Conservation (phyloP, 1,140 invertebrate genomes). For the Melitaea cinxia region DNA sequence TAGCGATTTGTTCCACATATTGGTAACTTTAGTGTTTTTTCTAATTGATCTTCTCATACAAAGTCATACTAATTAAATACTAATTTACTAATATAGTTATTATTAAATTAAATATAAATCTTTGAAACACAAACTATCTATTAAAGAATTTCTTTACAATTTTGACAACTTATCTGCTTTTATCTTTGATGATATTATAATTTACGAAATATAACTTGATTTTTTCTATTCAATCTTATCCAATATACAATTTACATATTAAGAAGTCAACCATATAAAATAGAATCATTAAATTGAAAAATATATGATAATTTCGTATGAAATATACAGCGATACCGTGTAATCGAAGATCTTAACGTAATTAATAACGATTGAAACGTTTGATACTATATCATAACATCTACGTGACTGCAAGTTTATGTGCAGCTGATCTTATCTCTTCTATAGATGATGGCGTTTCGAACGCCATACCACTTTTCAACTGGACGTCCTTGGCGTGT, state of each 20-base stretch:
- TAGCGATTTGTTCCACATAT: too few relatives aligned
- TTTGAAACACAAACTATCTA: too few relatives aligned
- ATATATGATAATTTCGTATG: neutral
- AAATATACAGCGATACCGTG: neutral
- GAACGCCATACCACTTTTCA: conserved; percentile 26
- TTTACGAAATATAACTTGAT: too few relatives aligned
- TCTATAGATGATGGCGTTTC: conserved; percentile 29
- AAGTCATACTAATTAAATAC: too few relatives aligned
- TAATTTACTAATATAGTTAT: too few relatives aligned
- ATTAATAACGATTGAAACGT: neutral
- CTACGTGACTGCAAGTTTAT: conserved; percentile 30
- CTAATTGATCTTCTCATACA: too few relatives aligned
- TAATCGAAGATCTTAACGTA: neutral
- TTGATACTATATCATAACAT: neutral
- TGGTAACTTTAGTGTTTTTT: too few relatives aligned
- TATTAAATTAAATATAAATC: too few relatives aligned
- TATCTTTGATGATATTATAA: too few relatives aligned
- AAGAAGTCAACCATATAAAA: neutral
- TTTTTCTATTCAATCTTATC: too few relatives aligned
- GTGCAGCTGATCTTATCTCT: conserved; percentile 48
- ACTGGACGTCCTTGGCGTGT: conserved; percentile 38
- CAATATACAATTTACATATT: neutral
- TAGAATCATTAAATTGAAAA: neutral
- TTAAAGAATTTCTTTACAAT: too few relatives aligned
- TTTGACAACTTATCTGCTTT: too few relatives aligned